These are phyloP conservation scores for Synaphobranchus kaupii DNA, from an alignment of 2,797 vertebrate species.

Conservation along the genomic window DNA sequence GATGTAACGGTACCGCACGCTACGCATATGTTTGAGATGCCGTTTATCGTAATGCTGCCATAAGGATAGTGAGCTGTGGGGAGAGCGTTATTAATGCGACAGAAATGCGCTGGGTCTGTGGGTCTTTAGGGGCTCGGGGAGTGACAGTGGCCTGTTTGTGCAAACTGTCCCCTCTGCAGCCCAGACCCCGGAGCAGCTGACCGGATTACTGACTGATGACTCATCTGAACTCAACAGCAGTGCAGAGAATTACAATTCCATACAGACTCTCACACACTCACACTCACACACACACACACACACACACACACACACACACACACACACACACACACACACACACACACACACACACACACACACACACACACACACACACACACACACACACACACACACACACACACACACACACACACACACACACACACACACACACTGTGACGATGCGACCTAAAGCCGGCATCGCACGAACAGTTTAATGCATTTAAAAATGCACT, in stretches of 20 bases:
- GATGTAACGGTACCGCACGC: too few species aligned
- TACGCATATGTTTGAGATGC: too few species aligned
- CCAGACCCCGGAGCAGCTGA: slow-evolving; percentile 35
- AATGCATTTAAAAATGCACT: too few species aligned
- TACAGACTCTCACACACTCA: neutral
- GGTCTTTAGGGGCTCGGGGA: neutral
- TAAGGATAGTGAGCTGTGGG: neutral
- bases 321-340: too few species aligned
- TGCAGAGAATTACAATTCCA: slow-evolving; percentile 31
- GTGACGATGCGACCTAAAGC: too few species aligned
- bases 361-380: slow-evolving; percentile 9
- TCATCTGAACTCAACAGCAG: slow-evolving; percentile 36
- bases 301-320: neutral
- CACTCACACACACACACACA: slow-evolving; percentile 5
- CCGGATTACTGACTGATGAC: slow-evolving; percentile 38
- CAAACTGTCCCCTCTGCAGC: slow-evolving; percentile 23
- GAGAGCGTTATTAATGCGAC: neutral
- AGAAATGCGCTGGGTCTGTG: neutral
- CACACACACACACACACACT: neutral
- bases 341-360: neutral
- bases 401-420: slow-evolving; percentile 32
- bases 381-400: slow-evolving; percentile 18
- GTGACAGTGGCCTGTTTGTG: slow-evolving; percentile 8
- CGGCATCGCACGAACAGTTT: too few species aligned
- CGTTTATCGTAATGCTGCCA: neutral